Evolutionary conservation across 2,797 vertebrate species (phyloP), one percentile per base, ranked within the genome.

Genomic region (Selene dorsalis): DNA sequence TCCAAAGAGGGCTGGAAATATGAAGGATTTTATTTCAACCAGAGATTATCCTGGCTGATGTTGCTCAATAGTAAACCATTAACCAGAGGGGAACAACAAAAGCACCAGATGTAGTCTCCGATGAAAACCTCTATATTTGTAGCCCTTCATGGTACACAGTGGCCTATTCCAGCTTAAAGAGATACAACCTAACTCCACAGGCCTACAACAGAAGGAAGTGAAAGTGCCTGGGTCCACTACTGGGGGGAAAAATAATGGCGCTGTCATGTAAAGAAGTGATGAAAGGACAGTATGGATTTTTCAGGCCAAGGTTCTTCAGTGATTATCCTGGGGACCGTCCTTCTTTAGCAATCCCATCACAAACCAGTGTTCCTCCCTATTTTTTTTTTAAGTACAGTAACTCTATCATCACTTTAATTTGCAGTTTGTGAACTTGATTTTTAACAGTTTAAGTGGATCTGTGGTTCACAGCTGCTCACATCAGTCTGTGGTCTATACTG

Each of bases 181-280:
- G 64, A 83, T 73, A 69, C 75, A 84, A 72, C 45, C 11, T 26
- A 73, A 80, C 70, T 50, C 73, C 61, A 67, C 43, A 80, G 68
- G 50, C 64, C 48, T 56, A 30, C 75, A 35, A 17, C 69, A 69
- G 22, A 50, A 80, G 72, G 79, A 85, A 73, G 62, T 79, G 70
- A 79, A 88, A 87, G 35, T 76, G 65, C 8, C 38, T 57, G 32
- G 38, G 63, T 30, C 32, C 26, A 56, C 50, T 59, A 17, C 60
- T 41, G 28, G 13, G 50, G 39, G 14, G 24, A 53, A 38, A n/a
- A 35, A 61, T 48, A 59, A 68, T 62, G 61, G 4, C 30, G 52
- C 35, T 55, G 41, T 59, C 63, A 17, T 39, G 26, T 32, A 50
- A 56, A 64, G 66, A 50, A 57, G 53, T 70, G 66, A 73, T 69